phyloP scores from a whole-genome alignment of 2,888 invertebrate species.

The Deilephila porcellus region DNA sequence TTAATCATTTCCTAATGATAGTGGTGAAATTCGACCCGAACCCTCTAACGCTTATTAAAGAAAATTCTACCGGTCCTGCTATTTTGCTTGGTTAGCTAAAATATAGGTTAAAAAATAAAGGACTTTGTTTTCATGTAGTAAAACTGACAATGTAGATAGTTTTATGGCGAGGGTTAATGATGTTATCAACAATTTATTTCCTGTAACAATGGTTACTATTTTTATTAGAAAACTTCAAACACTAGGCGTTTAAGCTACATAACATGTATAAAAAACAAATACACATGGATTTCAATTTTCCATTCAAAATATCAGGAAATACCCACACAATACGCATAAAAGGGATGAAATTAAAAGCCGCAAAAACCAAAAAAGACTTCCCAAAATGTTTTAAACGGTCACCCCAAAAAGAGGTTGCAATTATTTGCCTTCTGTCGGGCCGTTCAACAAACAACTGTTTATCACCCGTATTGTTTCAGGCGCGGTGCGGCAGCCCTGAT shows the following conservation, averaged over 20 bases:
- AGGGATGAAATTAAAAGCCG: slow-evolving; percentile 28
- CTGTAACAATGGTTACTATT: too few relatives aligned
- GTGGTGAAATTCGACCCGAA: slow-evolving; percentile 41
- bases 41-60: slow-evolving; percentile 17
- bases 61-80: not conserved
- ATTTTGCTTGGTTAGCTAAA: not conserved
- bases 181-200: too few relatives aligned
- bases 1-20: slow-evolving; percentile 81
- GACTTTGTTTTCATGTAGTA: too few relatives aligned
- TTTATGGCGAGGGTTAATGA: too few relatives aligned
- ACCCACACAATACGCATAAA: slow-evolving; percentile 14
- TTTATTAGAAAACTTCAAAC: too few relatives aligned
- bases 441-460: slow-evolving; percentile 74
- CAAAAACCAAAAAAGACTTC: slow-evolving; percentile 46
- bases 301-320: not conserved
- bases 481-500: slow-evolving; percentile 62
- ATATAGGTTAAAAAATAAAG: too few relatives aligned
- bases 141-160: too few relatives aligned
- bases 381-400: slow-evolving; percentile 55
- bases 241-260: too few relatives aligned
- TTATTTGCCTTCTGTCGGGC: slow-evolving; percentile 77
- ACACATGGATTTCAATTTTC: too few relatives aligned
- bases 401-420: slow-evolving; percentile 64
- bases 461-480: slow-evolving; percentile 73
- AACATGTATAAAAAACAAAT: too few relatives aligned